Evolutionary conservation across 2,113 vertebrate genomes (phyloP).

Genomic region (Monopterus albus): DNA sequence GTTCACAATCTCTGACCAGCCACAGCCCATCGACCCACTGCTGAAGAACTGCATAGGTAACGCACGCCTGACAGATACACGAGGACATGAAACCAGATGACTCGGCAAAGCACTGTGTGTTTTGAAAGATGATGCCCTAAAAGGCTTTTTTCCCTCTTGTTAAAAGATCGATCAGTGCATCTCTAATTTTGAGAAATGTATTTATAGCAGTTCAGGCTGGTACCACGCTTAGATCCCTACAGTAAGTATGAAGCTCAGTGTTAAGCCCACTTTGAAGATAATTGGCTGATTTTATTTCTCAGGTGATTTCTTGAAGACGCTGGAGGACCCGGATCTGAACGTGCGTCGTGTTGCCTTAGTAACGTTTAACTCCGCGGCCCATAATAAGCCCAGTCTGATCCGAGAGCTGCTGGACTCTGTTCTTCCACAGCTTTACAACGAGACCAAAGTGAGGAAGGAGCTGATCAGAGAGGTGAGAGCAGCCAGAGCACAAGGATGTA

Average conservation of each 20-base stretch:
- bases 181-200: too few relatives aligned
- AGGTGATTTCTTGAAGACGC: slow-evolving; percentile 98
- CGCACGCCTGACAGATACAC: too few relatives aligned
- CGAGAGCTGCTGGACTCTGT: slow-evolving; percentile 96
- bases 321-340: slow-evolving; percentile 98
- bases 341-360: slow-evolving; percentile 96
- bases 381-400: slow-evolving; percentile 98
- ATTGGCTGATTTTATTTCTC: slow-evolving; percentile 18
- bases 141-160: too few relatives aligned
- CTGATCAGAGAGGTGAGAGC: slow-evolving; percentile 93
- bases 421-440: slow-evolving; percentile 96
- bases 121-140: too few relatives aligned
- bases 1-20: slow-evolving; percentile 98
- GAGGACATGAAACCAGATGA: too few relatives aligned
- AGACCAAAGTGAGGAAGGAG: slow-evolving; percentile 99
- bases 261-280: too few relatives aligned
- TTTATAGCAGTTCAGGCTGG: too few relatives aligned
- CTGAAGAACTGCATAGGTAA: slow-evolving; percentile 98
- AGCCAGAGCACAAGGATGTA: too few relatives aligned
- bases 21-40: slow-evolving; percentile 95
- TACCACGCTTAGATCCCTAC: too few relatives aligned
- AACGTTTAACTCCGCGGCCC: slow-evolving; percentile 97
- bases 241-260: too few relatives aligned
- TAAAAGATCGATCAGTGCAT: too few relatives aligned
- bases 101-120: too few relatives aligned